Percentiles rank a stretch among this genome's conserved stretches.
These are phyloP conservation scores for Morpho helenor DNA, from an alignment of 2,888 invertebrate genomes.

Conservation along the genomic window DNA sequence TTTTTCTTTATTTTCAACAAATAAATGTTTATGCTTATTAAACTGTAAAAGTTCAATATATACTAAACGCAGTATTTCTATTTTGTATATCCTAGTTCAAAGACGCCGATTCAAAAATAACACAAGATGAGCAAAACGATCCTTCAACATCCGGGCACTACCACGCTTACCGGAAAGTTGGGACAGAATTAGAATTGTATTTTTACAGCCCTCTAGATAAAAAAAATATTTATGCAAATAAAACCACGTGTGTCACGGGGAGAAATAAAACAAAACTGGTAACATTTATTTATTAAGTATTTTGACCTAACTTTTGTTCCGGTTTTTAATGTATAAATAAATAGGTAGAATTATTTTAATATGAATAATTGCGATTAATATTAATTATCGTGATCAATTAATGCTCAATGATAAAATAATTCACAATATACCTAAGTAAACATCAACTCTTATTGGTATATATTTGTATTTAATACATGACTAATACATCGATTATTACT, in stretches of 20 bases:
- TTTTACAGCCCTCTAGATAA: constrained; percentile 60
- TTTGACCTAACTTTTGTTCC: not conserved
- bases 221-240: constrained; percentile 77
- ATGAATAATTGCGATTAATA: too few relatives aligned
- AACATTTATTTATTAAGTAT: not conserved
- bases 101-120: constrained; percentile 47
- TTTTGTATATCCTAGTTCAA: constrained; percentile 28
- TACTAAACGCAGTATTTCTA: constrained; percentile 10
- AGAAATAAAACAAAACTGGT: constrained; percentile 38
- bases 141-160: constrained; percentile 61
- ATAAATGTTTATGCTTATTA: too few relatives aligned
- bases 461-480: too few relatives aligned
- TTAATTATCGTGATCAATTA: too few relatives aligned
- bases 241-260: constrained; percentile 72
- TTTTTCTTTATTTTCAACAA: too few relatives aligned
- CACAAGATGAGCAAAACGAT: constrained; percentile 62
- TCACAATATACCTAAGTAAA: too few relatives aligned
- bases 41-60: too few relatives aligned
- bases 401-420: too few relatives aligned
- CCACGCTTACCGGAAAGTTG: constrained; percentile 61
- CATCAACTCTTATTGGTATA: too few relatives aligned
- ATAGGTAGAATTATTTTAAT: too few relatives aligned
- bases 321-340: too few relatives aligned
- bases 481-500: not conserved
- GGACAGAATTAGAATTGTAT: constrained; percentile 76